phyloP scores from a whole-genome alignment of 2,888 invertebrate species.

The Scaeva pyrastri region DNA sequence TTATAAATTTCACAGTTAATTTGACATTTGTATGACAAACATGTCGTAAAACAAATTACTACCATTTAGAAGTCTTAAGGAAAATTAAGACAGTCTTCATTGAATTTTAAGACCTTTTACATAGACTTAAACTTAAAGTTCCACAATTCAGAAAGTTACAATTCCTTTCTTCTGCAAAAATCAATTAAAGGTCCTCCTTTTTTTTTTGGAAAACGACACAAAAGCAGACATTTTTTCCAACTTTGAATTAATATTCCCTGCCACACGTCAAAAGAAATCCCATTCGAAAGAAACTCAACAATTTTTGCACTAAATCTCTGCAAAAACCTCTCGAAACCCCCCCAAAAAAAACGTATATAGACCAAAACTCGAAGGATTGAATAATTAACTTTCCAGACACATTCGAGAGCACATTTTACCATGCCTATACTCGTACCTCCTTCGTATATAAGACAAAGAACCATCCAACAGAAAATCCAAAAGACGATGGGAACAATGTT shows the following conservation, averaged over 20 bases:
- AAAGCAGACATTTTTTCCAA: neutral
- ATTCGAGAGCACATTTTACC: neutral
- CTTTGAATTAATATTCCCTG: slow-evolving; percentile 11
- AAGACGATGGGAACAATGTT: neutral
- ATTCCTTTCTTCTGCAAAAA: neutral
- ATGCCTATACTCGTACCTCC: too few species aligned
- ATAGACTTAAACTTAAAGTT: too few species aligned
- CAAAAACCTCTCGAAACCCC: neutral
- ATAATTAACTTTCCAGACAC: slow-evolving; percentile 31
- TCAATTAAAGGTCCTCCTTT: neutral
- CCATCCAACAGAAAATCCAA: neutral
- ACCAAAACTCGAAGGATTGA: neutral
- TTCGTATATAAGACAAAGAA: neutral
- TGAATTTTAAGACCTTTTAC: too few species aligned
- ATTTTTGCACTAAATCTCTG: slow-evolving; percentile 23
- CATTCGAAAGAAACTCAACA: neutral
- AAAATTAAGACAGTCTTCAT: too few species aligned
- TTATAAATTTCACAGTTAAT: too few species aligned
- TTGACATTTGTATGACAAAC: too few species aligned
- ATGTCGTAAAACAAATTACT: too few species aligned
- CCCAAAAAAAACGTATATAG: neutral
- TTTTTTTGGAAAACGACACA: neutral
- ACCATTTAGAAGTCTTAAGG: too few species aligned
- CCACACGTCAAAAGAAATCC: neutral
- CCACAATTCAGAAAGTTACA: too few species aligned